These are phyloP conservation scores for Microplitis manilae DNA, from an alignment of 2,888 invertebrate species.

Conservation along the genomic window DNA sequence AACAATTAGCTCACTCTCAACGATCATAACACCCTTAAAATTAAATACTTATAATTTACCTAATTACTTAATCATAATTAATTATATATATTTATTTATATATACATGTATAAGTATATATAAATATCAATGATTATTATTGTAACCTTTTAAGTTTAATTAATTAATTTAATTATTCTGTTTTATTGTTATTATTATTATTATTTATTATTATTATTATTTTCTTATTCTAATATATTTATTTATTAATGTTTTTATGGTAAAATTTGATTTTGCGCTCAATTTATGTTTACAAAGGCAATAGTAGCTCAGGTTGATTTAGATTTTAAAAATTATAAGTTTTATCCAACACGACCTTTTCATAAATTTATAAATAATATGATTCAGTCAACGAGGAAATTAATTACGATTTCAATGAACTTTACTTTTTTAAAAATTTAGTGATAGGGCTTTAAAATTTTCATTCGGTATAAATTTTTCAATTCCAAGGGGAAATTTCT, in stretches of 20 bases:
- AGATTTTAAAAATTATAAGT: conserved; percentile 18
- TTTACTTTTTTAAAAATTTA: too few relatives aligned
- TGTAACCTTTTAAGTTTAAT: conserved; percentile 38
- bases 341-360: conserved; percentile 3
- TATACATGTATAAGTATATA: conserved; percentile 41
- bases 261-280: conserved; percentile 71
- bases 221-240: conserved; percentile 50
- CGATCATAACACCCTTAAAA: conserved; percentile 37
- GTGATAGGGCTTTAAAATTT: too few relatives aligned
- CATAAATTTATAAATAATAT: neutral
- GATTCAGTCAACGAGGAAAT: too few relatives aligned
- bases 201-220: conserved; percentile 47
- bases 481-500: too few relatives aligned
- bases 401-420: too few relatives aligned
- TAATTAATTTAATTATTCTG: conserved; percentile 33
- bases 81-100: neutral
- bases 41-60: conserved; percentile 43
- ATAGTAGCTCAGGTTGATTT: conserved; percentile 54
- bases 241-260: conserved; percentile 50
- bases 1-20: conserved; percentile 24
- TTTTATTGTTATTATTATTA: neutral
- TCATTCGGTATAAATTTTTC: too few relatives aligned
- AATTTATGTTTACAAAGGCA: conserved; percentile 68
- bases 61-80: conserved; percentile 43
- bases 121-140: conserved; percentile 60